Evolutionary conservation across 2,888 invertebrate genomes (phyloP), one percentile per base, ranked within the genome.

Genomic region (Drosophila multiciliata): DNA sequence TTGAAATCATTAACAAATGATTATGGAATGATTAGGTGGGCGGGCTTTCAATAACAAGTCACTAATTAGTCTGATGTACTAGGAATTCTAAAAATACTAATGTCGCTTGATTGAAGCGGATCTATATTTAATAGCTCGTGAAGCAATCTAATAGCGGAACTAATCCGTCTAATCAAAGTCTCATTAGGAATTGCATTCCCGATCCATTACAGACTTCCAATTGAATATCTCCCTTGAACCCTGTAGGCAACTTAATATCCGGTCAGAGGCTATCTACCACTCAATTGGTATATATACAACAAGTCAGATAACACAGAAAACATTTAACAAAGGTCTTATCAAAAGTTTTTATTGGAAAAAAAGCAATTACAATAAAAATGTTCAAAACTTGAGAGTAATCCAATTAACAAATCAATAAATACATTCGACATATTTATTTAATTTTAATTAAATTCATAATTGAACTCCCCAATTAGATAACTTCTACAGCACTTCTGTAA

Each of bases 51-150:
- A 75, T n/a, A 79, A 75, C 76, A 68, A 64, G 15, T 65, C 36
- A 23, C 42, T 50, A 42, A 66, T 32, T 59, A 69, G 42, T 53
- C 69, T 35, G 29, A 48, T 45, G 15, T 38, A 38, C 33, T 60
- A 52, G 48, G n/a, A 48, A 38, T 33, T 74, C 82, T 82, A 85
- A 74, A 87, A 78, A 87, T 84, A 87, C 64, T 50, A 15, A 23
- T 23, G 4, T 4, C 23, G 23, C 15, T 45, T 23, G 45, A 23
- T 55, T 61, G 40, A 68, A 58, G 49, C 67, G 50, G 67, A 75
- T 36, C 7, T 45, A 15, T 23, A 15, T 45, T 45, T 45, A 45
- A 45, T 23, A 23, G 23, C 23, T 15, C 8, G 23, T 45, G 17
- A 48, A 23, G 15, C 49, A 78, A 66, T 75, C 60, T 53, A 45